phyloP scores from a whole-genome alignment of 2,888 invertebrate genomes.

The Brachyptera risi region DNA sequence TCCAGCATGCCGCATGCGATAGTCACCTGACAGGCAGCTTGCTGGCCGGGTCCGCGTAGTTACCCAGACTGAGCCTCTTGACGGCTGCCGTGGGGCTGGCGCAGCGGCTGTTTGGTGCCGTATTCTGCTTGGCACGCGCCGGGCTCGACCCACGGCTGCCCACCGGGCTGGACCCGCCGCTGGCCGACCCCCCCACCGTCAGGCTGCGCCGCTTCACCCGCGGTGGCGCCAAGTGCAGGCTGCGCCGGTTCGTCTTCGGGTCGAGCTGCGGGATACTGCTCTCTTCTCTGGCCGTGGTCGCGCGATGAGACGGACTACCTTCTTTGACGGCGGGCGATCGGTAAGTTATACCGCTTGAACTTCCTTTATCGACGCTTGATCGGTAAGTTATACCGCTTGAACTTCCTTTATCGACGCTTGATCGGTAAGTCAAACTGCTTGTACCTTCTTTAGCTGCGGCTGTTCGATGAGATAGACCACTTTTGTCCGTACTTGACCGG shows the following conservation, averaged over 20 bases:
- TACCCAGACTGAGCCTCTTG: background rate
- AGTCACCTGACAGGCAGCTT: background rate
- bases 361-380: background rate
- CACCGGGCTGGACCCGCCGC: background rate
- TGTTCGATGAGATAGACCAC: too few species aligned
- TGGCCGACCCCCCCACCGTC: background rate
- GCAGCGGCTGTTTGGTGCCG: constrained; percentile 19
- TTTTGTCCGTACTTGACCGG: background rate
- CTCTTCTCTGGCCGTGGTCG: background rate
- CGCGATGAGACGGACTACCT: background rate
- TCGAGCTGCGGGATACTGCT: background rate
- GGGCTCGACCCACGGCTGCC: background rate
- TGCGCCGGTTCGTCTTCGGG: background rate
- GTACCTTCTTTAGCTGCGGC: too few species aligned
- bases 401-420: background rate
- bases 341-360: background rate
- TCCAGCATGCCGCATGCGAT: too few species aligned
- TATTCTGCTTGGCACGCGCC: background rate
- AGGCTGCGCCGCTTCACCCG: background rate
- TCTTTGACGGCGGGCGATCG: too few species aligned
- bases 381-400: background rate
- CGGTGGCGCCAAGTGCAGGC: background rate
- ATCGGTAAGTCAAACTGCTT: background rate
- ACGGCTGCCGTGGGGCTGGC: constrained; percentile 18
- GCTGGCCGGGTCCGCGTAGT: background rate